Base-by-base conservation (phyloP, 1,140 invertebrate genomes). In the Agraylea sexmaculata region DNA sequence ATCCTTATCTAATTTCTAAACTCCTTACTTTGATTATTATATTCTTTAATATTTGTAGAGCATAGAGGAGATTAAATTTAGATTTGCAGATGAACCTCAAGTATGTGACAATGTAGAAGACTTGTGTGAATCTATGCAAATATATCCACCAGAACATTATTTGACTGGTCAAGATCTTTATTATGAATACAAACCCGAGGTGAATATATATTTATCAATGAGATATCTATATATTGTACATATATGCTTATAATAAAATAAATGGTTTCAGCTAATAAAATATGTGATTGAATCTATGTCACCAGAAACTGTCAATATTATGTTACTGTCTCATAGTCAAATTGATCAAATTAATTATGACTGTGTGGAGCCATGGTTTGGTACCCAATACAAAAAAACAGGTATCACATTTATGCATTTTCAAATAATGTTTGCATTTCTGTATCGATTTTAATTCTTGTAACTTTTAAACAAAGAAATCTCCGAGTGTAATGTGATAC, bases 31-130 rank as follows among this genome's bases (percentile, higher is more conserved):
- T 27, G n/a, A 27, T 8, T 27, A 27, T 8, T 27, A 27, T 27
- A 27, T 27, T 27, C 8, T 27, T 27, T 27, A 43, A 22, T 31
- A 59, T 35, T 50, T 54, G 37, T 63, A 81, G 67, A 67, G 61
- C 11, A 83, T 88, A 37, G 77, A 78, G 50, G 74, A 80, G 19
- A 80, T 69, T 5, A 78, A 70, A 43, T 83, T 83, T 51, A 73
- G 72, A 42, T 87, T 78, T 54, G 58, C 68, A 13, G 69, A 81
- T 21, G 83, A 88, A 53, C 64, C 65, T 8, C 62, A 71, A 22
- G 72, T 87, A 0, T 61, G 71, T 1, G 81, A 88, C n/a, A 78
- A 87, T 53, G 87, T 89, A 0, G 80, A 87, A 64, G 61, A 72
- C 12, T 46, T 92, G 8, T 73, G 74, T 18, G 76, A 87, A 55